These are phyloP conservation scores for Aphidius colemani DNA, from an alignment of 2,888 invertebrate species.

Conservation along the genomic window DNA sequence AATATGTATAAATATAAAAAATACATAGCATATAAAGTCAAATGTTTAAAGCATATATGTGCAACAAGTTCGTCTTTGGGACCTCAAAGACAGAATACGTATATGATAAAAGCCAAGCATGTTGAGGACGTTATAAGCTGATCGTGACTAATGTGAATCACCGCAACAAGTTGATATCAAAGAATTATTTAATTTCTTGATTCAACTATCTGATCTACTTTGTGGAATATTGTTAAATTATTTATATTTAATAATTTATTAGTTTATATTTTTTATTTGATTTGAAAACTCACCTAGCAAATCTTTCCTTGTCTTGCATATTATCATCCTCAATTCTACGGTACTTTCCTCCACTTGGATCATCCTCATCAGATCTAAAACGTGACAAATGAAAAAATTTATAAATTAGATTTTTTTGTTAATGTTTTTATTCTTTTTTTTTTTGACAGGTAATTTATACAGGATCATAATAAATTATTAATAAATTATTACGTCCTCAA, in stretches of 20 bases:
- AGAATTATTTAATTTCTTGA: conserved; percentile 20
- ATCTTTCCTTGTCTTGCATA: conserved; percentile 95
- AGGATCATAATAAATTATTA: too few relatives aligned
- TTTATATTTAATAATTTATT: conserved; percentile 1
- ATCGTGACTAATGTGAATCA: conserved; percentile 37
- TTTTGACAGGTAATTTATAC: too few relatives aligned
- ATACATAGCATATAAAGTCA: conserved; percentile 10
- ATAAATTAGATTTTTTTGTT: background rate
- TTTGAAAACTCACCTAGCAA: conserved; percentile 78
- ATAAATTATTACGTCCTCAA: too few relatives aligned
- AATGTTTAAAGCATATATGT: background rate
- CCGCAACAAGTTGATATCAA: conserved; percentile 29
- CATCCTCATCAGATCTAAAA: conserved; percentile 84
- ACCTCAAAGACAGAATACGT: conserved; percentile 1
- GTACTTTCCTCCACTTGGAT: conserved; percentile 81
- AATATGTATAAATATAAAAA: conserved; percentile 32
- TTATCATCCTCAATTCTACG: conserved; percentile 91
- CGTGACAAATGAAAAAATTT: conserved; percentile 30
- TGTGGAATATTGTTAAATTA: background rate
- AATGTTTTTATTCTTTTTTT: too few relatives aligned
- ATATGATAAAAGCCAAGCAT: conserved; percentile 11
- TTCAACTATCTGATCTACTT: conserved; percentile 5
- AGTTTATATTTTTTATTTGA: background rate
- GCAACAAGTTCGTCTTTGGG: background rate
- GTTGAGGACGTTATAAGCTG: conserved; percentile 25